Conservation (phyloP, 2,888 invertebrate species). For the Aricia artaxerxes region DNA sequence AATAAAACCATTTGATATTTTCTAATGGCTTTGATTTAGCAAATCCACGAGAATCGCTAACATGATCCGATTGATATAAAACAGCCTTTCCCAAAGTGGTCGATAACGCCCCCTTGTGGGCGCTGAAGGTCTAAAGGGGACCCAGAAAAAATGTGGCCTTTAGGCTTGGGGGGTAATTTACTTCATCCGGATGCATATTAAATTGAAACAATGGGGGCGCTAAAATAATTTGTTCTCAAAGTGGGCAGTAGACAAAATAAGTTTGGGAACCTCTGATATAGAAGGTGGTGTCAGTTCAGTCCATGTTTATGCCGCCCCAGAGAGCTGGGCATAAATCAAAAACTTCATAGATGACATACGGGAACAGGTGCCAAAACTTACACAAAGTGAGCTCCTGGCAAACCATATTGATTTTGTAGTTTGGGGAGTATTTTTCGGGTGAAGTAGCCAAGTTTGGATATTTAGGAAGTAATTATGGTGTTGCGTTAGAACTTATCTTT, state of each 20-base stretch:
- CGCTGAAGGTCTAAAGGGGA: too few species aligned
- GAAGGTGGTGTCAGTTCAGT: slow-evolving; percentile 37
- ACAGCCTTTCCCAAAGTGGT: too few species aligned
- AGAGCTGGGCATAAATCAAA: slow-evolving; percentile 57
- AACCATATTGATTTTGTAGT: slow-evolving; percentile 16
- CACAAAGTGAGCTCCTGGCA: slow-evolving; percentile 20
- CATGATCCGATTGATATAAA: slow-evolving; percentile 20
- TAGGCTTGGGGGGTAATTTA: too few species aligned
- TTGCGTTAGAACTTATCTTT: not conserved
- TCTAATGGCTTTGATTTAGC: not conserved
- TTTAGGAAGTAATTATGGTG: not conserved
- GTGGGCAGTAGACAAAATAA: too few species aligned
- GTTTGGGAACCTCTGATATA: slow-evolving; percentile 24
- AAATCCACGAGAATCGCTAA: not conserved
- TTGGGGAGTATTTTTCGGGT: slow-evolving; percentile 4
- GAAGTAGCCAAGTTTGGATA: not conserved
- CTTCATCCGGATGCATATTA: too few species aligned
- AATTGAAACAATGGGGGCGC: too few species aligned
- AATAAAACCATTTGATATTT: not conserved
- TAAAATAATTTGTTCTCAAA: too few species aligned
- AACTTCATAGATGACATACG: slow-evolving; percentile 59
- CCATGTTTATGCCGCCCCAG: slow-evolving; percentile 36
- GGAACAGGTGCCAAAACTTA: slow-evolving; percentile 49
- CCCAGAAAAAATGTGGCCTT: too few species aligned
- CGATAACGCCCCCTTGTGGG: too few species aligned